A percentile compares a stretch with the other conserved stretches of the same genome.
Conservation (phyloP, 2,888 invertebrate genomes). For the Lacanobia wlatinum region DNA sequence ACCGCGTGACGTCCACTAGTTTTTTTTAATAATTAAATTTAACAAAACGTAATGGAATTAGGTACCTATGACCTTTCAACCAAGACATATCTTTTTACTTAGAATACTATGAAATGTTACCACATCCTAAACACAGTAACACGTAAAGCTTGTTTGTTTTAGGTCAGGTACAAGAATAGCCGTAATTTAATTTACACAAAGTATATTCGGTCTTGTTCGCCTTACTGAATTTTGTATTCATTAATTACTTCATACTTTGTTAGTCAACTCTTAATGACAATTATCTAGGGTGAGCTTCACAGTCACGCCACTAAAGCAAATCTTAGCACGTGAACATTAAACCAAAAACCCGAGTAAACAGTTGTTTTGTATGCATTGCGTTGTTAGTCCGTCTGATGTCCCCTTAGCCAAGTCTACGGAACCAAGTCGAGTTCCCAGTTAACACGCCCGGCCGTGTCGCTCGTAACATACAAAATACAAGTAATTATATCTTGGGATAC, state of each 20-base stretch:
- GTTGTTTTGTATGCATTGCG: slow-evolving; percentile 65
- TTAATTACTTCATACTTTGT: background rate
- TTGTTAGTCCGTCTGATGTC: slow-evolving; percentile 59
- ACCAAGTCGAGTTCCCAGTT: slow-evolving; percentile 30
- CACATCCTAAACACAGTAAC: slow-evolving; percentile 8
- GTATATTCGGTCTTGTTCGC: background rate
- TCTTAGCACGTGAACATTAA: slow-evolving; percentile 35
- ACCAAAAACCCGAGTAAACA: slow-evolving; percentile 52
- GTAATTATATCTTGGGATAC: slow-evolving; percentile 44
- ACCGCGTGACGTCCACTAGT: no score
- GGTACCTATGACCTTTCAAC: background rate
- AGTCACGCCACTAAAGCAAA: slow-evolving; percentile 12
- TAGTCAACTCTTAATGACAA: background rate
- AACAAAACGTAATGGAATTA: background rate
- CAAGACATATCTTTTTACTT: slow-evolving; percentile 32
- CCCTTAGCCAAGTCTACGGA: slow-evolving; percentile 35
- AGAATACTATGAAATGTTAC: slow-evolving; percentile 8
- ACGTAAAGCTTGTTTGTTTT: slow-evolving; percentile 3
- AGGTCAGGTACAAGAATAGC: background rate
- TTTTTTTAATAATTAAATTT: background rate
- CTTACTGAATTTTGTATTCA: background rate
- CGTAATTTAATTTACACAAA: background rate
- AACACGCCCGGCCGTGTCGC: slow-evolving; percentile 11
- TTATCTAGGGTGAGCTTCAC: slow-evolving; percentile 10
- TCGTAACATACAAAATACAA: slow-evolving; percentile 32